Conservation (phyloP, 2,797 vertebrate genomes). For the Nasua narica region DNA sequence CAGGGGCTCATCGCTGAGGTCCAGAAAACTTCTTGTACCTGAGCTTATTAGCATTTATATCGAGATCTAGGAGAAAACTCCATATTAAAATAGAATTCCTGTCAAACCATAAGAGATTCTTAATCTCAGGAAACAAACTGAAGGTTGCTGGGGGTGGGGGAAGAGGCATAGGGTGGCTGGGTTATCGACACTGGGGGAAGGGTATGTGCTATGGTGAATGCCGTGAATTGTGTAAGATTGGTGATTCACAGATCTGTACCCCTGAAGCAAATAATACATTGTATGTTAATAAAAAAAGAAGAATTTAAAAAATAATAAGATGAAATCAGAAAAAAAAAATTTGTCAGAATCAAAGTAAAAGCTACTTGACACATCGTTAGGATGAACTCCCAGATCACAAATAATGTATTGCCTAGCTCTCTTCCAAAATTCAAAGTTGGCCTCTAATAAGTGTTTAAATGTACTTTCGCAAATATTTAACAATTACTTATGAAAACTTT, state of each 20-base stretch:
- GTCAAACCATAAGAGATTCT: too few species aligned
- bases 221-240: too few species aligned
- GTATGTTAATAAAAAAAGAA: too few species aligned
- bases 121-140: too few species aligned
- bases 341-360: neutral
- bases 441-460: neutral
- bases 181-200: too few species aligned
- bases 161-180: too few species aligned
- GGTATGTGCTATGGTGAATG: too few species aligned
- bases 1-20: neutral
- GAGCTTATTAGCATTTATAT: neutral
- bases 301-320: too few species aligned
- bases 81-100: neutral
- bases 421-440: neutral
- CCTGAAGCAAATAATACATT: too few species aligned
- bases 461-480: neutral
- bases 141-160: too few species aligned
- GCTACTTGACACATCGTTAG: neutral
- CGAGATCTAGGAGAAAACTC: neutral
- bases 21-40: neutral
- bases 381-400: neutral
- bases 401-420: neutral
- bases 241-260: too few species aligned
- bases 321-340: neutral
- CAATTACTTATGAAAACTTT: neutral